Base-by-base conservation (phyloP, 1,140 invertebrate species). In the Cydia splendana region DNA sequence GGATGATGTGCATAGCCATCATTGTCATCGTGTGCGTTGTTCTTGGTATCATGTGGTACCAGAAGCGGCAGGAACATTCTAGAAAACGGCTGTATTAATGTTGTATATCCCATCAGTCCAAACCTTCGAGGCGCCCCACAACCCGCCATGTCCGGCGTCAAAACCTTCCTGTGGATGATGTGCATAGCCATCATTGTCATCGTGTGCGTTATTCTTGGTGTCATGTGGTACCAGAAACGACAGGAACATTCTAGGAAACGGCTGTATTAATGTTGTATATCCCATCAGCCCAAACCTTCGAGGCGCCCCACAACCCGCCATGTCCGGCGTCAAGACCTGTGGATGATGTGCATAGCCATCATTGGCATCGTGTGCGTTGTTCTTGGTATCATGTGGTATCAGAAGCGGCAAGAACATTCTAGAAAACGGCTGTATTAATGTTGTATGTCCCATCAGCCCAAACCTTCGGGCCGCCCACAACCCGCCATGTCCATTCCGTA, bases 31-130 rank as follows among this genome's bases (percentile, higher is more conserved):
- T 96, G 0, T 95, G 96, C 81, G 96, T 97, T 2, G 96, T 98
- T 7, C 95, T 98, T 73, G 98, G 96, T 53, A 97, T 98, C 76
- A 97, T 98, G 94, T 96, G 98, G 85, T 99, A 98, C 88, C 97
- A 98, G 87, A 98, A 98, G 88, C 96, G 97, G 78, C 96, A 98
- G 87, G 97, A 98, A 87, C 96, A 97, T 80, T 96, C 96, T 81
- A 95, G 97, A 86, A 99, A 99, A 93, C 95, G 98, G 83, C 97
- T 99, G 84, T 99, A 99, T 87, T 99, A 90, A 93, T 28, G 28
- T 3, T 3, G 28, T 28, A 28, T 7, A 92, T 97, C 53, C 98
- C 98, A 75, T 97, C 96, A 75, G 97, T 98, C 15, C 94, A 95
- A 10, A 95, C 95, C 69, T 98, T 97, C 87, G 97, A 98, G 90